A percentile compares a stretch with the other conserved stretches of the same genome.
Conservation (phyloP, 2,888 invertebrate genomes). For the Slavum lentiscoides region DNA sequence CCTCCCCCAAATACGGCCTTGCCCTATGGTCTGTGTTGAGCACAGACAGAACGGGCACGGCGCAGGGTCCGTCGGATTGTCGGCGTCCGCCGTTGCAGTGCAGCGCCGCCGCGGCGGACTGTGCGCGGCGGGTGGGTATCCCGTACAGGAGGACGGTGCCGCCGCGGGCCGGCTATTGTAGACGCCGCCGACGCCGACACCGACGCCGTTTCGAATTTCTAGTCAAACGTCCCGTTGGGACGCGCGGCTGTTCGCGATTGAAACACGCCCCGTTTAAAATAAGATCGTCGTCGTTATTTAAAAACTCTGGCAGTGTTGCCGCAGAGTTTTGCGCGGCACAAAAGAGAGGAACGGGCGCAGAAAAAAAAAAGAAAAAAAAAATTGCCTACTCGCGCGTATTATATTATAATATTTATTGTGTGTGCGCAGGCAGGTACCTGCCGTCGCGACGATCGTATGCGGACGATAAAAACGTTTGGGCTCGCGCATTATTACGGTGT, state of each 20-base stretch:
- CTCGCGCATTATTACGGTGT: no score
- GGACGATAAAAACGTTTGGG: conserved; percentile 11
- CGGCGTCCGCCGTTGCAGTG: conserved; percentile 8
- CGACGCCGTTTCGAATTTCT: background rate
- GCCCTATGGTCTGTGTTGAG: no score
- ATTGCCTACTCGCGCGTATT: background rate
- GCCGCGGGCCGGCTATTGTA: conserved; percentile 6
- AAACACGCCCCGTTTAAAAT: conserved; percentile 42
- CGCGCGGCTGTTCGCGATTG: background rate
- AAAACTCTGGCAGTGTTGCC: background rate
- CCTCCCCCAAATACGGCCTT: no score
- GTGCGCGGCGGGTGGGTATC: conserved; percentile 42
- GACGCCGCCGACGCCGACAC: background rate
- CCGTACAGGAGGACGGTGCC: no score
- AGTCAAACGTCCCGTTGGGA: background rate
- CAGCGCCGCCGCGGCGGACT: background rate
- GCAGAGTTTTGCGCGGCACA: background rate
- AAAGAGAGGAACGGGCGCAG: background rate
- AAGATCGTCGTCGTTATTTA: conserved; percentile 20
- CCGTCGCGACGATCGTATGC: background rate
- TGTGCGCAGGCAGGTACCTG: no score
- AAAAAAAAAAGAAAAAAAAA: no score
- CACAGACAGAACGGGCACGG: background rate
- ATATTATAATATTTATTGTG: background rate
- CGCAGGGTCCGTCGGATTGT: conserved; percentile 8